Evolutionary conservation across 1,140 invertebrate species (phyloP), one percentile per base, ranked within the genome.

Genomic region (Dolichoris vasculosae): DNA sequence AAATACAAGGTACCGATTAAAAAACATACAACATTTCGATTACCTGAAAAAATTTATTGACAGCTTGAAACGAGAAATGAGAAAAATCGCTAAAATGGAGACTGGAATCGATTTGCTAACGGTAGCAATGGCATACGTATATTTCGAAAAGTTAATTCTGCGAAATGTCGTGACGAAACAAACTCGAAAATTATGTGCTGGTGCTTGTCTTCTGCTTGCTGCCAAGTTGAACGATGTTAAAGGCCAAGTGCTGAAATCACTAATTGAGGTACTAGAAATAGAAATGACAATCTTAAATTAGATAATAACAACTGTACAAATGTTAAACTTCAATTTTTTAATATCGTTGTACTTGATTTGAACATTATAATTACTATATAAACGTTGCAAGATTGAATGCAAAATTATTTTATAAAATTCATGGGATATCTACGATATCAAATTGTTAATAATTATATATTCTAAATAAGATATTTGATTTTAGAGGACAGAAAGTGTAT

Each of bases 221-320:
- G 98, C 98, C 59, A 99, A 99, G 93, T 95, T 99, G 84, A 99
- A 99, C 92, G 98, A 99, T 91, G 96, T 98, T 38, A 99, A 99
- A 93, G 98, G 98, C 59, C 96, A 97, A 88, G 94, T 95, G 64
- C 94, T 99, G 63, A 97, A 97, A 91, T 95, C 95, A 78, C 93
- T 99, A 30, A 97, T 99, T 82, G 97, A 99, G 95, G 97, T 98
- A 94, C 87, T 9, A 13, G 3, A 59, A 59, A 59, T 59, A 59
- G 3, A 59, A 59, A 26, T 59, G 7, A 59, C 23, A 26, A 26
- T 59, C n/a, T n/a, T n/a, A n/a, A n/a, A n/a, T n/a, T n/a, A n/a
- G n/a, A n/a, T n/a, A n/a, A n/a, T n/a, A n/a, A n/a, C n/a, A n/a
- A n/a, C n/a, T n/a, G n/a, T n/a, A n/a, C n/a, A n/a, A n/a, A n/a